Evolutionary conservation across 2,113 vertebrate genomes (phyloP).

Genomic region (Ahaetulla prasina): DNA sequence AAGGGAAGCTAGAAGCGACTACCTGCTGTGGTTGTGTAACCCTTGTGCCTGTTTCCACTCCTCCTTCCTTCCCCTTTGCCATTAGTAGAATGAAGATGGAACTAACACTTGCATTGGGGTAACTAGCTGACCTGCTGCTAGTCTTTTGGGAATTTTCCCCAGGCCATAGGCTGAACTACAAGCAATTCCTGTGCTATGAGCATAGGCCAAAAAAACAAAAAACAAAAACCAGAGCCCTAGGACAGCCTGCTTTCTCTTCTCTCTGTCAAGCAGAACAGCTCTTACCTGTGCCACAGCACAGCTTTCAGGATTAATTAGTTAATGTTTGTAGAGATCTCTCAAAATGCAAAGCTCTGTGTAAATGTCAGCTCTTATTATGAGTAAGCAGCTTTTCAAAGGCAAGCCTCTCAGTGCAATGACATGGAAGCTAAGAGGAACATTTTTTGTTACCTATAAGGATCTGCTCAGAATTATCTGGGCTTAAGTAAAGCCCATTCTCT

Average conservation of each 20-base stretch:
- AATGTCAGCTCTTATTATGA: conserved; percentile 22
- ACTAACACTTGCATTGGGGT: neutral
- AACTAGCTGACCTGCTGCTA: neutral
- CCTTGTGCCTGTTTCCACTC: too few species aligned
- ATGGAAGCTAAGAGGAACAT: neutral
- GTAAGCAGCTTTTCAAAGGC: conserved; percentile 12
- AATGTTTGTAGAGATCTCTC: conserved; percentile 24
- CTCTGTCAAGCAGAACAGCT: neutral
- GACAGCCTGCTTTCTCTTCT: neutral
- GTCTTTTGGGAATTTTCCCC: neutral
- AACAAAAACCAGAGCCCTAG: too few species aligned
- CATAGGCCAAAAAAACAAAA: neutral
- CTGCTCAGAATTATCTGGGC: conserved; percentile 19
- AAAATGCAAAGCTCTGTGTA: conserved; percentile 32
- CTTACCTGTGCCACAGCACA: conserved; percentile 3
- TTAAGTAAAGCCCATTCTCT: conserved; percentile 12
- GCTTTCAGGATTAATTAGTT: conserved; percentile 24
- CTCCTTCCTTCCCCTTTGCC: neutral
- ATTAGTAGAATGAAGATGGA: neutral
- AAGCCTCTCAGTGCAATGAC: neutral
- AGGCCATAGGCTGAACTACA: neutral
- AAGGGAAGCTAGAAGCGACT: neutral
- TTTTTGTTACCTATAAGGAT: conserved; percentile 16
- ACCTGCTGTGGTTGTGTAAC: neutral
- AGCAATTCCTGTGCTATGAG: neutral